phyloP scores from a whole-genome alignment of 2,797 vertebrate genomes.

The Poliocrania exsul region DNA sequence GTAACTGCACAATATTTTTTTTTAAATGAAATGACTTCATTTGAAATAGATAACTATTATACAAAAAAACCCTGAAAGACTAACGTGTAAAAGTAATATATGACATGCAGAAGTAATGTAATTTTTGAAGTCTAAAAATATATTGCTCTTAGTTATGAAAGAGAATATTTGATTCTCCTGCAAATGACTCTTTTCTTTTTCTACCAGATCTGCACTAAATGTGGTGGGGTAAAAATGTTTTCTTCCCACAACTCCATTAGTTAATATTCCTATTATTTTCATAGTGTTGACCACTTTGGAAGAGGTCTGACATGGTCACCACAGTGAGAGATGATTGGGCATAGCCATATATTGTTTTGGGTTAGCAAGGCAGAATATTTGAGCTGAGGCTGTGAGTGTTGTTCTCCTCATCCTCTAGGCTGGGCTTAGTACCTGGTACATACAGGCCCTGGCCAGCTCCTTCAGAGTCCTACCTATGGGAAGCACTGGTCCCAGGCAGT shows the following conservation, averaged over 20 bases:
- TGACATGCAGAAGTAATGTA: neutral
- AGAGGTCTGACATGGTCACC: neutral
- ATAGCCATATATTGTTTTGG: neutral
- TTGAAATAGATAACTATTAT: constrained; percentile 4
- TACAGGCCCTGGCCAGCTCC: neutral
- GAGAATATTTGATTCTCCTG: constrained; percentile 12
- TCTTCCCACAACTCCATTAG: neutral
- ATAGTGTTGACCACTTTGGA: neutral
- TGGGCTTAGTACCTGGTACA: neutral
- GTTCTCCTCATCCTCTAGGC: neutral
- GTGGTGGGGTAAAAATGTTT: neutral
- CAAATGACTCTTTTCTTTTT: neutral
- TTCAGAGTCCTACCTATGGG: neutral
- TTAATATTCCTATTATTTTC: neutral
- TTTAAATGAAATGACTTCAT: neutral
- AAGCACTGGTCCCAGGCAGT: neutral
- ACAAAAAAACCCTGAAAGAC: neutral
- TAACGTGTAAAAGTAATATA: neutral
- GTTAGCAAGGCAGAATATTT: neutral
- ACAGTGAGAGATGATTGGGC: neutral
- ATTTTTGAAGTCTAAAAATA: constrained; percentile 50
- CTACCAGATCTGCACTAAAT: neutral
- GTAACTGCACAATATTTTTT: neutral
- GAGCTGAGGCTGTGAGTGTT: neutral
- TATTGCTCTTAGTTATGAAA: neutral